phyloP scores from a whole-genome alignment of 2,888 invertebrate species.

The Muschampia plurimacula region DNA sequence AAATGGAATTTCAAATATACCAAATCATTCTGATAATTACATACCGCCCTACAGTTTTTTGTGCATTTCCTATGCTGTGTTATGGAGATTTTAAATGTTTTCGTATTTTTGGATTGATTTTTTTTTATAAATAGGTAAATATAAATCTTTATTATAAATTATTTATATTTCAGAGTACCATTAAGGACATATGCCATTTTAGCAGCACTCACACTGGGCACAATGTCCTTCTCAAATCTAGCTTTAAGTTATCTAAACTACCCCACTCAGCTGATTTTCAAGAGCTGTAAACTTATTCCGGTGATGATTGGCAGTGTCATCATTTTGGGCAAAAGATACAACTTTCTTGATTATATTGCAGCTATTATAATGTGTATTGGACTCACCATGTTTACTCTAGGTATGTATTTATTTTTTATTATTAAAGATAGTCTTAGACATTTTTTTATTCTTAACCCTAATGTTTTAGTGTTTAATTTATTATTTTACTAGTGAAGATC shows the following conservation, averaged over 20 bases:
- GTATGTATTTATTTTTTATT: slow-evolving; percentile 63
- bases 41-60: no score
- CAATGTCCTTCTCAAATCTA: slow-evolving; percentile 98
- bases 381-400: slow-evolving; percentile 95
- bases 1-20: no score
- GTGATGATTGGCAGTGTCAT: slow-evolving; percentile 97
- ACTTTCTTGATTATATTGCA: slow-evolving; percentile 92
- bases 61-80: no score
- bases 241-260: slow-evolving; percentile 98
- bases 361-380: slow-evolving; percentile 95
- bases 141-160: background rate
- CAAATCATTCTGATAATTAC: no score
- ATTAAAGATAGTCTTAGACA: background rate
- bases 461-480: no score
- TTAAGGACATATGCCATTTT: slow-evolving; percentile 91
- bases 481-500: no score
- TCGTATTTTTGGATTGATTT: no score
- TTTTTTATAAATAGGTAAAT: background rate
- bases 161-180: slow-evolving; percentile 88
- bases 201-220: slow-evolving; percentile 95
- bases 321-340: slow-evolving; percentile 95
- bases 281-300: slow-evolving; percentile 98
- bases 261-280: slow-evolving; percentile 98
- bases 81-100: no score
- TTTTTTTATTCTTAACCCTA: no score